Conservation (phyloP, 92 coral and sea anemone species). For the Micromussa lordhowensis region DNA sequence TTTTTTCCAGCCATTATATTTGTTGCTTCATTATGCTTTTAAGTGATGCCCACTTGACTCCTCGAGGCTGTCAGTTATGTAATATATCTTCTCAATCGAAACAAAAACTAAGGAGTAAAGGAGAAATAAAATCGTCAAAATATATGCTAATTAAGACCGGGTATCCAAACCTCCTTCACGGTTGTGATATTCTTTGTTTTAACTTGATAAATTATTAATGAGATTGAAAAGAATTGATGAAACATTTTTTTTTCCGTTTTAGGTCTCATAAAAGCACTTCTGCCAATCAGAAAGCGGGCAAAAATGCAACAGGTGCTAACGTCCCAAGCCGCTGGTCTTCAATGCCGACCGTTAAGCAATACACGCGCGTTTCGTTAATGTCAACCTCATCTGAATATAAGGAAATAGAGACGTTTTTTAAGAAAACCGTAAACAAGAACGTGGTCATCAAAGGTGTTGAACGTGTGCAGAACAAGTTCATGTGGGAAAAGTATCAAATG, state of each 20-base stretch:
- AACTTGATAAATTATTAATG: too few species aligned
- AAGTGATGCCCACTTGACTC: too few species aligned
- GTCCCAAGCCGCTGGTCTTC: constrained; percentile 25
- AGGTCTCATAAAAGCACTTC: background rate
- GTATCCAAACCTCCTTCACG: too few species aligned
- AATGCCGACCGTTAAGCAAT: constrained; percentile 5
- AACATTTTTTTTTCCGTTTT: background rate
- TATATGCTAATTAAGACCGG: too few species aligned
- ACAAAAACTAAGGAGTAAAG: too few species aligned
- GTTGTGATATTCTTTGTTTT: too few species aligned
- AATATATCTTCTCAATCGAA: too few species aligned
- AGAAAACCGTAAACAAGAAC: constrained; percentile 15
- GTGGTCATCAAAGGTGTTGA: constrained; percentile 41
- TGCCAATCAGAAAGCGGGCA: background rate
- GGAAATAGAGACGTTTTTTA: constrained; percentile 44
- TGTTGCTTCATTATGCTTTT: too few species aligned
- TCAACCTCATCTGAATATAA: constrained; percentile 49
- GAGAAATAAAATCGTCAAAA: too few species aligned
- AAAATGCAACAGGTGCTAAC: background rate
- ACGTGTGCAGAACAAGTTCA: constrained; percentile 75
- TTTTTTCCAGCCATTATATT: too few species aligned
- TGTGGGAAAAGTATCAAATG: constrained; percentile 78
- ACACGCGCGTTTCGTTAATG: constrained; percentile 25
- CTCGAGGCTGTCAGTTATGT: background rate
- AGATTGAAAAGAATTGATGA: background rate